Base-by-base conservation (phyloP, 2,888 invertebrate species). In the Sicus ferrugineus region DNA sequence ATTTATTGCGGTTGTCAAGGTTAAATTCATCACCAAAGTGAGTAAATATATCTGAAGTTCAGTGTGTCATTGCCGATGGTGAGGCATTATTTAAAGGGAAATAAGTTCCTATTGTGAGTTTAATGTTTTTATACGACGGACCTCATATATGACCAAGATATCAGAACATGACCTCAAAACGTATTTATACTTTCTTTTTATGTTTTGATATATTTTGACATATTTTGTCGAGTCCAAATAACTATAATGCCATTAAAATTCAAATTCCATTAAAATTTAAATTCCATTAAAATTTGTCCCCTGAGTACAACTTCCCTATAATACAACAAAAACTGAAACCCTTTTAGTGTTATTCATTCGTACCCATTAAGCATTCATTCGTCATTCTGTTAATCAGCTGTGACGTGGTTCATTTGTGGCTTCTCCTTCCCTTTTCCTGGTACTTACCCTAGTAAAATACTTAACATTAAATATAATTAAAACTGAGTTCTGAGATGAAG, bases 361-460 rank as follows among this genome's bases (percentile, higher is more conserved):
- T 70, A 72, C 74, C 77, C 78, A 77, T 79, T 79, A 79, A 73
- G 72, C 73, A 74, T 76, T 77, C 81, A 79, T 81, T 80, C 79
- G 78, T 81, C 81, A 82, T 81, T 81, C 78, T 71, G 76, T 77
- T 82, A 82, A 83, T 76, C 74, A 74, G 52, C 42, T 52, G 50
- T 31, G 68, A 64, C 69, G 48, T 42, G 2, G 11, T 50, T 31
- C 30, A 46, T 38, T 52, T 52, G 52, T 19, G n/a, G 59, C 61
- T 30, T 11, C 5, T 19, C 14, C 21, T 38, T 14, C 4, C 3
- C 54, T 23, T 56, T 56, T 26, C 23, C 14, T 52, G 52, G 56
- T 30, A 1, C 16, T 56, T 23, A 14, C 23, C 30, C 42, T 42
- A 42, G 14, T 42, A 42, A 42, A 42, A 16, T 67, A 7, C 59